Evolutionary conservation across 2,888 invertebrate species (phyloP).

Genomic region (Nemurella pictetii): DNA sequence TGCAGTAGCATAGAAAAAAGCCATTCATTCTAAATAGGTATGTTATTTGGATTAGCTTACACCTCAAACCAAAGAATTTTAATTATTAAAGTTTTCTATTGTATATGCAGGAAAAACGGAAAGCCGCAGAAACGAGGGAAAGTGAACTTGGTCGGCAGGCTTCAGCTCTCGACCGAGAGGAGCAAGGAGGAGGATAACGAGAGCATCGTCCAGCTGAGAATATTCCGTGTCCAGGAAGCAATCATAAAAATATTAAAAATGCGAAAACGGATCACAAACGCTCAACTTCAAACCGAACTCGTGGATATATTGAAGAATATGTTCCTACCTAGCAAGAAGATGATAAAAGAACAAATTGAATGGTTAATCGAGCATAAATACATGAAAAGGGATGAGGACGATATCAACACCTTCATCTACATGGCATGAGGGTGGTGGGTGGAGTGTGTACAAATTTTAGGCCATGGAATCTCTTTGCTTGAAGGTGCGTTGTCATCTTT

Average conservation of each 20-base stretch:
- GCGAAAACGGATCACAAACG: slow-evolving; percentile 92
- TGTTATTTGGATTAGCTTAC: too few species aligned
- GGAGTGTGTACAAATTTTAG: background rate
- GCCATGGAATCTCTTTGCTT: background rate
- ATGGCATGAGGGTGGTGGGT: slow-evolving; percentile 70
- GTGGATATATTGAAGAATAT: slow-evolving; percentile 98
- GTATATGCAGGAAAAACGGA: slow-evolving; percentile 77
- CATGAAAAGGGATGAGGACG: slow-evolving; percentile 93
- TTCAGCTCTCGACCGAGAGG: slow-evolving; percentile 93
- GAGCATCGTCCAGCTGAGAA: slow-evolving; percentile 95
- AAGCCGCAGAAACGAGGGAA: slow-evolving; percentile 94
- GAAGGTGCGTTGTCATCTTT: background rate
- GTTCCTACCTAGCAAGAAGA: slow-evolving; percentile 98
- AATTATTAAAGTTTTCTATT: background rate
- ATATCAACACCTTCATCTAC: slow-evolving; percentile 97
- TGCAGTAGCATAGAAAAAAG: background rate
- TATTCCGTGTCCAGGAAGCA: slow-evolving; percentile 92
- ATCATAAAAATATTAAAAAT: slow-evolving; percentile 99
- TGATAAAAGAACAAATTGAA: slow-evolving; percentile 99
- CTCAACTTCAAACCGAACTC: slow-evolving; percentile 93
- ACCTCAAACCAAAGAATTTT: too few species aligned
- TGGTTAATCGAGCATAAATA: slow-evolving; percentile 99
- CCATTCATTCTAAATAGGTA: too few species aligned
- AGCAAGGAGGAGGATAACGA: slow-evolving; percentile 98
- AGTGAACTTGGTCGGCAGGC: slow-evolving; percentile 92